Evolutionary conservation across 2,113 vertebrate genomes (phyloP).

Genomic region (Gila orcuttii): DNA sequence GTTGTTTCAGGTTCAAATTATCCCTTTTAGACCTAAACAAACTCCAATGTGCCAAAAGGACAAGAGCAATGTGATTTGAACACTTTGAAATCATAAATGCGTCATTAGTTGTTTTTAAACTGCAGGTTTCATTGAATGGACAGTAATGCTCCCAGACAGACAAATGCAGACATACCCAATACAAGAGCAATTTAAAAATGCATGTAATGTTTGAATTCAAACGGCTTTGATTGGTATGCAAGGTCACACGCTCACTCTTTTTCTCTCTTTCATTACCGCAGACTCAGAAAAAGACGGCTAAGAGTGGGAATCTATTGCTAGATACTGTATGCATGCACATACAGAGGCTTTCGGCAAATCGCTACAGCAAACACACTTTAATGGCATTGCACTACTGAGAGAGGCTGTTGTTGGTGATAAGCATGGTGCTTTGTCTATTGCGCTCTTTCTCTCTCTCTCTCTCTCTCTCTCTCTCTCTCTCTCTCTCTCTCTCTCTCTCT

Average conservation of each 20-base stretch:
- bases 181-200: conserved; percentile 14
- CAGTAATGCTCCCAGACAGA: background rate
- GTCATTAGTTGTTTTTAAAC: background rate
- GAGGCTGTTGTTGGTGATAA: conserved; percentile 48
- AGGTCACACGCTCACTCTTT: conserved; percentile 29
- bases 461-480: background rate
- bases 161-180: conserved; percentile 10
- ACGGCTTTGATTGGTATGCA: conserved; percentile 14
- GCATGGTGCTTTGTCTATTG: conserved; percentile 25
- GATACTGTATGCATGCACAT: background rate
- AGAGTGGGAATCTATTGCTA: background rate
- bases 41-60: conserved; percentile 62
- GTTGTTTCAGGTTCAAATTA: conserved; percentile 66
- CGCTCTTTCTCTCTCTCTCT: background rate
- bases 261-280: background rate
- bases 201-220: background rate
- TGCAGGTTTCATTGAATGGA: conserved; percentile 1
- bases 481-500: background rate
- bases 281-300: background rate
- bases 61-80: conserved; percentile 17
- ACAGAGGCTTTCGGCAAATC: conserved; percentile 27
- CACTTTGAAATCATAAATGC: conserved; percentile 7
- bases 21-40: conserved; percentile 67
- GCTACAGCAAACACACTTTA: conserved; percentile 41
- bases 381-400: conserved; percentile 33